A percentile compares a stretch with the other conserved stretches of the same genome.
Evolutionary conservation across 2,113 vertebrate genomes (phyloP).

Genomic region (Corythoichthys intestinalis): DNA sequence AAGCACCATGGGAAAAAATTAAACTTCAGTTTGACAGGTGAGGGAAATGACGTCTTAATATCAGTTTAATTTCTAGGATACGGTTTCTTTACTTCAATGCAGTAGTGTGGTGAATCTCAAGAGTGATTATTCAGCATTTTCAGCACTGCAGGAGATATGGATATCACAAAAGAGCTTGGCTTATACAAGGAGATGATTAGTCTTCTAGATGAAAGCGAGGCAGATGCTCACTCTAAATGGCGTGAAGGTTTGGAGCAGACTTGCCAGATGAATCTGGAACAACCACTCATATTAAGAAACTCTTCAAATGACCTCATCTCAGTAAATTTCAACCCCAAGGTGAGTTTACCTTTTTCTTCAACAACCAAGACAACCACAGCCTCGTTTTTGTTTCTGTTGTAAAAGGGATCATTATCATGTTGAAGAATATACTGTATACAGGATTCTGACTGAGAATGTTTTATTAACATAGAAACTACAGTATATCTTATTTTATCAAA

Average conservation of each 20-base stretch:
- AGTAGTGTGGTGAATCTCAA: neutral
- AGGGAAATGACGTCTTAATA: neutral
- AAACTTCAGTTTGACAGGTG: conserved; percentile 59
- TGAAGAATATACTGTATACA: too few species aligned
- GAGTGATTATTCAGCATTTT: conserved; percentile 4
- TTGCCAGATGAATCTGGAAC: conserved; percentile 77
- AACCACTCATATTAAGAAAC: conserved; percentile 69
- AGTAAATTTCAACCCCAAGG: conserved; percentile 81
- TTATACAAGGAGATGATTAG: conserved; percentile 73
- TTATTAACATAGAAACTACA: too few species aligned
- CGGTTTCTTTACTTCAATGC: neutral
- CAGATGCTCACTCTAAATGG: conserved; percentile 71
- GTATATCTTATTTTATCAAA: too few species aligned
- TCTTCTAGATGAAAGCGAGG: conserved; percentile 72
- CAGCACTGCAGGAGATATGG: conserved; percentile 61
- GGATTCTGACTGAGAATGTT: too few species aligned
- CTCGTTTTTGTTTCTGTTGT: neutral
- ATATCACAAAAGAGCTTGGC: conserved; percentile 57
- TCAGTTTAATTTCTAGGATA: too few species aligned
- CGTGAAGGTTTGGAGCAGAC: conserved; percentile 66
- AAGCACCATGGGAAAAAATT: conserved; percentile 74
- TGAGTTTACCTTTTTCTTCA: conserved; percentile 24
- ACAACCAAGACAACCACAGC: neutral
- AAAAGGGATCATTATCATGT: too few species aligned
- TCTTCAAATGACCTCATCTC: conserved; percentile 66